Base-by-base conservation (phyloP, 2,797 vertebrate genomes). In the Silurus aristotelis region DNA sequence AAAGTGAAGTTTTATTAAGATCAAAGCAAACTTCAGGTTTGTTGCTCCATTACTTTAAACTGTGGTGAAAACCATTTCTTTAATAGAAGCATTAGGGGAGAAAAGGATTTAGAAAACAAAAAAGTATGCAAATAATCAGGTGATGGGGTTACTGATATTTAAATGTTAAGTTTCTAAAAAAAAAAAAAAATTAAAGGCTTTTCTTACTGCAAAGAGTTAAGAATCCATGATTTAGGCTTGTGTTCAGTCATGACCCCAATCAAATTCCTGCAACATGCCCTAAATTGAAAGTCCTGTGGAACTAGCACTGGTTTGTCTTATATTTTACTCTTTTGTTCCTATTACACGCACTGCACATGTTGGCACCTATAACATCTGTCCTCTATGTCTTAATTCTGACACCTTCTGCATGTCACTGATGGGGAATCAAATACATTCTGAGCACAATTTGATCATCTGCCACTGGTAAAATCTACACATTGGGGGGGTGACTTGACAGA, bases 401-500 rank as follows among this genome's bases (percentile, higher is more conserved):
- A 84, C 89, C 77, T 15, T 87, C 48, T 87, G 61, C 81, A 82
- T 86, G 88, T 87, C 89, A 38, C 86, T 83, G 91, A 92, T 58
- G 89, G 85, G 87, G 73, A 90, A 90, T 91, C 91, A 90, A 84
- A 92, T 87, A 85, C 84, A 86, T 87, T 87, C 72, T 66, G 89
- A 91, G 87, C 89, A 78, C 83, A 91, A 87, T 79, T 76, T 85
- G 89, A 88, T 88, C 66, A 76, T 86, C 60, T 86, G 56, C 80
- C 76, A 66, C 84, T 90, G 87, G 88, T 91, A 89, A 91, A 91
- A 91, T 90, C 88, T 87, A 91, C 76, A 87, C 91, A 92, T 90
- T 90, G 86, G 90, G 87, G 87, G 91, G 85, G 88, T 91, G 92
- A 90, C 89, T 43, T 90, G 90, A 94, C 90, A 93, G 89, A 91